Evolutionary conservation across 2,113 vertebrate species (phyloP).

Genomic region (Brachyhypopomus gauderio): DNA sequence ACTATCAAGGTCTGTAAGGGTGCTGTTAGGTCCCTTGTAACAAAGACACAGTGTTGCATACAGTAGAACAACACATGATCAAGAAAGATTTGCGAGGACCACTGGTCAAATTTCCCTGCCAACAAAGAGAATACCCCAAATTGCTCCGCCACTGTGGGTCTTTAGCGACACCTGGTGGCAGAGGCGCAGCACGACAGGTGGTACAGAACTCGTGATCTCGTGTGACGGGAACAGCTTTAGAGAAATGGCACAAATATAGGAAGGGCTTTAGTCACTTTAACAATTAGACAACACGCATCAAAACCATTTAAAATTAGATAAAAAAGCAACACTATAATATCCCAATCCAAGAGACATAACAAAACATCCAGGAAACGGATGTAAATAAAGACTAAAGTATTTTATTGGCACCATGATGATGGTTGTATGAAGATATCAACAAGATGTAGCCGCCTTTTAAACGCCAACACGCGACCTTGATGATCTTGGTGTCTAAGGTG

Average conservation of each 20-base stretch:
- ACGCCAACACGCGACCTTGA: not conserved
- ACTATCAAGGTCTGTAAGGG: not conserved
- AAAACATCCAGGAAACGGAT: not conserved
- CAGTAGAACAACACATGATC: conserved; percentile 47
- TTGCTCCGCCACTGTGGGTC: conserved; percentile 45
- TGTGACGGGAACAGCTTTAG: not conserved
- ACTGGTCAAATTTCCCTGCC: conserved; percentile 37
- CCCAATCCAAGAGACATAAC: not conserved
- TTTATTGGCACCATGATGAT: not conserved
- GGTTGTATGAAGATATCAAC: not conserved
- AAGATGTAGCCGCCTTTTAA: conserved; percentile 5
- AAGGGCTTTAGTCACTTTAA: conserved; percentile 26
- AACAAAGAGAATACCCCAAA: conserved; percentile 34
- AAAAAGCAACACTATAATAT: not conserved
- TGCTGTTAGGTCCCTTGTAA: not conserved
- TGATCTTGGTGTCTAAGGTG: conserved; percentile 27
- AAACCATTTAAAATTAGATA: not conserved
- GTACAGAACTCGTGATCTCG: not conserved
- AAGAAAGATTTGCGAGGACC: conserved; percentile 53
- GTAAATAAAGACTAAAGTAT: not conserved
- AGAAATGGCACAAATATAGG: not conserved
- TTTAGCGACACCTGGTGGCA: conserved; percentile 75
- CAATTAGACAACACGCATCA: not conserved
- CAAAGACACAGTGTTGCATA: conserved; percentile 35
- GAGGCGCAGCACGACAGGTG: not conserved